phyloP scores from a whole-genome alignment of 2,888 invertebrate genomes.

The Ectobius pallidus region DNA sequence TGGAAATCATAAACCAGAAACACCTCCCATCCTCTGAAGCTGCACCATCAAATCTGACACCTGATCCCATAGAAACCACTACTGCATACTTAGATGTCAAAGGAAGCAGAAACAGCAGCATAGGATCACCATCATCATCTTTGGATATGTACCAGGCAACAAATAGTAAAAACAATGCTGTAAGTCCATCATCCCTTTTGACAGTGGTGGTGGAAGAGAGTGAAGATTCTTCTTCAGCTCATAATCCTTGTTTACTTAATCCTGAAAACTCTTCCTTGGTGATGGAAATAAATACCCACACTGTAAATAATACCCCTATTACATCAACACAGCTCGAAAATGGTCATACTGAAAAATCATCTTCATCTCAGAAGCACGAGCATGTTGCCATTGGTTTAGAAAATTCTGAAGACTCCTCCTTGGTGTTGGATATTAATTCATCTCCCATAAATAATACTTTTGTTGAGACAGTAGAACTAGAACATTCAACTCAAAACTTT shows the following conservation, averaged over 20 bases:
- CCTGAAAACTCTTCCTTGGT: neutral
- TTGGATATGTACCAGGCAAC: neutral
- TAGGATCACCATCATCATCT: neutral
- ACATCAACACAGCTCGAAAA: too few relatives aligned
- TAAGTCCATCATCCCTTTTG: slow-evolving; percentile 1
- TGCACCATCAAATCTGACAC: neutral
- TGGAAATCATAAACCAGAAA: slow-evolving; percentile 23
- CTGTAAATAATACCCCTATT: neutral
- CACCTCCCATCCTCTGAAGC: neutral
- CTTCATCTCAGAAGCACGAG: too few relatives aligned
- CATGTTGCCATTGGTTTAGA: too few relatives aligned
- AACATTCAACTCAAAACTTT: too few relatives aligned
- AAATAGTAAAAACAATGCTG: neutral
- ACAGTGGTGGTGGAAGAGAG: neutral
- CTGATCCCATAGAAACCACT: neutral
- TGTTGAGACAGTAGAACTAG: too few relatives aligned
- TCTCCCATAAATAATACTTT: too few relatives aligned
- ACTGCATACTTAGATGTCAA: slow-evolving; percentile 30
- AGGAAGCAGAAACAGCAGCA: neutral
- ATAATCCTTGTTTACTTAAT: neutral
- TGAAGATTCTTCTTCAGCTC: neutral
- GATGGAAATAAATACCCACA: neutral
- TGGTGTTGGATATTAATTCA: too few relatives aligned
- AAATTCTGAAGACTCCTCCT: too few relatives aligned
- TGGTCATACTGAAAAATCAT: too few relatives aligned